Conservation (phyloP, 2,797 vertebrate genomes). For the Pristis pectinata region DNA sequence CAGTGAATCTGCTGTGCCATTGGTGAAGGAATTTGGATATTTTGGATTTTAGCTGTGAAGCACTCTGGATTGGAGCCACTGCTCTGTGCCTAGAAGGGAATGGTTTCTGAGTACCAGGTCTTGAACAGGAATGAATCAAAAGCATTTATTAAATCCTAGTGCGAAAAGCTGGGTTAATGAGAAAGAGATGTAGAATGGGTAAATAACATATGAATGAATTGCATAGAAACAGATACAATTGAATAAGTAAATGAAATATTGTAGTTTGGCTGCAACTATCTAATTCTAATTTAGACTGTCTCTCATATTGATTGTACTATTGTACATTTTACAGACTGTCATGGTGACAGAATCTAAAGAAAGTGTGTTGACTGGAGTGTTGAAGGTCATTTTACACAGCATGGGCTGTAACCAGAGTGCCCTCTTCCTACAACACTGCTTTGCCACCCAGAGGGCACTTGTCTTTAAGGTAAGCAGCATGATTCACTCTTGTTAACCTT, state of each 20-base stretch:
- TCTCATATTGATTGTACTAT: neutral
- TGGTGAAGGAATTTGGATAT: neutral
- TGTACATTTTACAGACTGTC: constrained; percentile 54
- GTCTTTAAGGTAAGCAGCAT: constrained; percentile 71
- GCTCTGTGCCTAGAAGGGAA: neutral
- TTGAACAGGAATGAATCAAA: neutral
- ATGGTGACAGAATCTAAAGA: constrained; percentile 80
- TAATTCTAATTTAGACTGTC: neutral
- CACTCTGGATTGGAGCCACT: neutral
- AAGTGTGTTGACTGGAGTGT: constrained; percentile 73
- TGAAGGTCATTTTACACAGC: constrained; percentile 78
- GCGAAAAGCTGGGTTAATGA: neutral
- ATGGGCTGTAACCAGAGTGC: constrained; percentile 82
- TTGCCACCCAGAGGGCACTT: constrained; percentile 79
- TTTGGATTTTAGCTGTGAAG: neutral
- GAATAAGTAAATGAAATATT: neutral
- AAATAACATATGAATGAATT: neutral
- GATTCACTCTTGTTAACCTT: neutral
- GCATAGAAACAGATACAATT: neutral
- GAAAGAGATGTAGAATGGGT: neutral
- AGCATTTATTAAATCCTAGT: neutral
- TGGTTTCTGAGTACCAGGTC: neutral
- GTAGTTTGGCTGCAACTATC: neutral
- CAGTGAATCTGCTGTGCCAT: neutral
- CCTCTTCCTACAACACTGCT: constrained; percentile 81